Base-by-base conservation (phyloP, 2,113 vertebrate species). In the Forbesichthys agassizii region DNA sequence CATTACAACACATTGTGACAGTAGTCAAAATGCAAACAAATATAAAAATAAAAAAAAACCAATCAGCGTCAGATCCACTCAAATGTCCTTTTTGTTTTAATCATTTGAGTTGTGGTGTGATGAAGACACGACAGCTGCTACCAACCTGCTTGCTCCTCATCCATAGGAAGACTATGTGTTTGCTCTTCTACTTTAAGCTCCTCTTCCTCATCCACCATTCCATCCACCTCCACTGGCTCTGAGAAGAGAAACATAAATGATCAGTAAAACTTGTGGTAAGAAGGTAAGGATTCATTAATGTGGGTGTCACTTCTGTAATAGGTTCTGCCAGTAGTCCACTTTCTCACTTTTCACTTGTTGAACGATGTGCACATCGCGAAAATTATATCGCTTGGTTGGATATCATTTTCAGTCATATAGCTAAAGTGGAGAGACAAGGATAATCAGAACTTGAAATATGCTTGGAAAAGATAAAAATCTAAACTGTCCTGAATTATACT, bases 111-210 rank as follows among this genome's bases (percentile, higher is more conserved):
- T 51, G 11, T 51, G 9, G 10, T 11, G 36, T 7, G 36, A 42
- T 13, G 11, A 12, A 5, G 10, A 16, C 47, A 66, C 12, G 10
- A 33, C 13, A 66, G 1, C 1, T 8, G 51, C 5, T 49, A 1
- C 61, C 16, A 27, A 98, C 98, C 98, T 96, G 98, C 98, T 95
- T 95, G 94, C 54, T 99, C 98, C 82, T 98, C 96, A 36, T 99
- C 96, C 3, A 86, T 82, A 55, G 33, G 63, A 9, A 20, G 12
- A 58, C 93, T 93, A 87, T 91, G 90, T 16, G 91, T 90, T 76
- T 73, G 27, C 48, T 46, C 71, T 3, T 64, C 70, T 2, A 0
- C 68, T 14, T 88, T 91, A 0, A 82, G 82, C 52, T 83, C 90
- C 27, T 72, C 88, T 20, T 84, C 88, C 12, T 95, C 95, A 56